Evolutionary conservation across 2,797 vertebrate species (phyloP), one percentile per base, ranked within the genome.

Genomic region (Cygnus olor): DNA sequence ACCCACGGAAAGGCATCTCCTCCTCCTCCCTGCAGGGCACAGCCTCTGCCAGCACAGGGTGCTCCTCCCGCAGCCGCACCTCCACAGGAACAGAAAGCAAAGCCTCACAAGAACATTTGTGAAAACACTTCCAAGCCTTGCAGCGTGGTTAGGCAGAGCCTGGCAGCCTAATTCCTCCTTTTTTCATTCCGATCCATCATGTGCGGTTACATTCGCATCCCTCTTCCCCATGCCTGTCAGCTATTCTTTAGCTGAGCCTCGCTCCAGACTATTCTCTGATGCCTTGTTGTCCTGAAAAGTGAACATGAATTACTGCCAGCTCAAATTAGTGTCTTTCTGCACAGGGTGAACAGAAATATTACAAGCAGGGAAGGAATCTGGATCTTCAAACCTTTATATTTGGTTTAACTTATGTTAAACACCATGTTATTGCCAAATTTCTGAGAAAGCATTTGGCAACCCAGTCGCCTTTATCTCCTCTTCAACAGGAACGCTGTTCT

Each of bases 291-390:
- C 93, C 93, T 81, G 92, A 74, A 65, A 86, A 96, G 95, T 27
- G 93, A 96, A 96, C 95, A 94, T 61, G 90, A 96, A 78, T 96
- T 66, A 78, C 96, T 96, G 95, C 95, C 96, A 93, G 92, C 92
- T 96, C 86, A 45, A 38, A 93, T 96, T 45, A 95, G 77, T 0
- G 0, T 96, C 93, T 91, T 4, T 30, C 51, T 69, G 30, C 49
- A 54, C 56, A 32, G 3, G 0, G 47, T 56, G 65, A 74, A 16
- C 72, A 11, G 61, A 83, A 54, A 85, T 4, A 77, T 10, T 64
- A 72, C 11, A 53, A 77, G 88, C 82, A 47, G 53, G 60, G 87
- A 80, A 74, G 77, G 65, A 91, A 32, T 40, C 5, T 0, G 93
- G 85, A 74, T 78, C 86, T 78, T 32, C 57, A 38, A 32, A 63